A percentile compares a stretch with the other conserved stretches of the same genome.
phyloP scores from a whole-genome alignment of 2,888 invertebrate species.

The Nemotelus nigrinus region DNA sequence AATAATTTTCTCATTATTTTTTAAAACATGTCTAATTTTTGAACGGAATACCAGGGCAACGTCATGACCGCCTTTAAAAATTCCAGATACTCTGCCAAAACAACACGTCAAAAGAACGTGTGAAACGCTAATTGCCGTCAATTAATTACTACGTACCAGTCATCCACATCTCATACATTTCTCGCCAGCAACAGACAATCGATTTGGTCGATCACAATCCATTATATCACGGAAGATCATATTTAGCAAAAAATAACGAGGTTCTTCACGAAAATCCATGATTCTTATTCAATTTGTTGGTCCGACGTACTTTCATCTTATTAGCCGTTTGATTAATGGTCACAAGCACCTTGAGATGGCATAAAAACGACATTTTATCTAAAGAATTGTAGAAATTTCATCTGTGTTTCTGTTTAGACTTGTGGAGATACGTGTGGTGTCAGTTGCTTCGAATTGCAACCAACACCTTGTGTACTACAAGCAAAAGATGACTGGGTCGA shows the following conservation, averaged over 20 bases:
- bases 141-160: slow-evolving; percentile 26
- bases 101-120: neutral
- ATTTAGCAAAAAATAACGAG: slow-evolving; percentile 5
- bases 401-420: neutral
- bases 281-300: slow-evolving; percentile 33
- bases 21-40: too few species aligned
- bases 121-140: slow-evolving; percentile 15
- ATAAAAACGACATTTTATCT: slow-evolving; percentile 43
- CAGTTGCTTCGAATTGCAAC: neutral
- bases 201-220: slow-evolving; percentile 25
- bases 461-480: neutral
- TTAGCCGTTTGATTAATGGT: slow-evolving; percentile 40
- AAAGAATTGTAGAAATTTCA: slow-evolving; percentile 21
- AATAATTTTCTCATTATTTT: too few species aligned
- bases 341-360: slow-evolving; percentile 36
- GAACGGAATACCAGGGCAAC: too few species aligned
- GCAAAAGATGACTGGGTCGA: neutral
- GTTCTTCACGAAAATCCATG: slow-evolving; percentile 11
- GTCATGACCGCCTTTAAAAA: too few species aligned
- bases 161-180: slow-evolving; percentile 3
- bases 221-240: neutral
- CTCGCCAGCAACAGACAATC: neutral
- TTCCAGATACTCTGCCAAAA: neutral
- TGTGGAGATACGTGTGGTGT: slow-evolving; percentile 9
- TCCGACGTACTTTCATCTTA: slow-evolving; percentile 27